A percentile compares a stretch with the other conserved stretches of the same genome.
phyloP scores from a whole-genome alignment of 2,113 vertebrate genomes.

The Meles meles region DNA sequence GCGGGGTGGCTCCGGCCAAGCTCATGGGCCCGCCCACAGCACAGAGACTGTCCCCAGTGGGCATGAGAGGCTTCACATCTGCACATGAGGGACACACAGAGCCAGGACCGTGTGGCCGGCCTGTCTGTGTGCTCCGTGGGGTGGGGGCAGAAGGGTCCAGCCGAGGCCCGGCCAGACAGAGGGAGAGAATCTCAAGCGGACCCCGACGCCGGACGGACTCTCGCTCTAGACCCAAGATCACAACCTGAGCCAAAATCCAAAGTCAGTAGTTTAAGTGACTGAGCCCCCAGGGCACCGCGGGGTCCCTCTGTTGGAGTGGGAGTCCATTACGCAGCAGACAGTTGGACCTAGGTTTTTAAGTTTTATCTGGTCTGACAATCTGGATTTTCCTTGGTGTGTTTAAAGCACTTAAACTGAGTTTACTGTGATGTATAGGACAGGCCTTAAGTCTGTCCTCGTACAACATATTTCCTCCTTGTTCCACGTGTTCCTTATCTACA shows the following conservation, averaged over 20 bases:
- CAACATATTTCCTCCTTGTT: neutral
- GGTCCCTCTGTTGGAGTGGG: neutral
- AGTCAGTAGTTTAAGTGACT: too few relatives aligned
- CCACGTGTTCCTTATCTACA: rapidly evolving
- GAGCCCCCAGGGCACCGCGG: too few relatives aligned
- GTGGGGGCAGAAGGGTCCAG: too few relatives aligned
- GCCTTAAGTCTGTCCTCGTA: neutral
- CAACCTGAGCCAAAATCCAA: too few relatives aligned
- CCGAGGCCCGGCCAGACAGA: too few relatives aligned
- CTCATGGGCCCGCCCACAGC: rapidly evolving
- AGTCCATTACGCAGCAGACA: neutral
- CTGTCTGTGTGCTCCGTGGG: neutral
- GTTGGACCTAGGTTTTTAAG: neutral
- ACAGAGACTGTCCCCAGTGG: neutral
- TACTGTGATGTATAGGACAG: neutral
- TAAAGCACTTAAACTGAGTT: neutral
- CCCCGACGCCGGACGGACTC: too few relatives aligned
- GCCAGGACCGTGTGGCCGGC: rapidly evolving
- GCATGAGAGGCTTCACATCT: rapidly evolving
- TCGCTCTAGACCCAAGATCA: too few relatives aligned
- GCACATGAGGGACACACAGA: rapidly evolving
- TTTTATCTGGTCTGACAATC: neutral
- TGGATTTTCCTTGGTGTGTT: neutral
- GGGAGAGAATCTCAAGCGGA: too few relatives aligned
- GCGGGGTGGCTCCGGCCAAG: rapidly evolving